Evolutionary conservation across 2,888 invertebrate genomes (phyloP).

Genomic region (Parascotia fuliginaria): DNA sequence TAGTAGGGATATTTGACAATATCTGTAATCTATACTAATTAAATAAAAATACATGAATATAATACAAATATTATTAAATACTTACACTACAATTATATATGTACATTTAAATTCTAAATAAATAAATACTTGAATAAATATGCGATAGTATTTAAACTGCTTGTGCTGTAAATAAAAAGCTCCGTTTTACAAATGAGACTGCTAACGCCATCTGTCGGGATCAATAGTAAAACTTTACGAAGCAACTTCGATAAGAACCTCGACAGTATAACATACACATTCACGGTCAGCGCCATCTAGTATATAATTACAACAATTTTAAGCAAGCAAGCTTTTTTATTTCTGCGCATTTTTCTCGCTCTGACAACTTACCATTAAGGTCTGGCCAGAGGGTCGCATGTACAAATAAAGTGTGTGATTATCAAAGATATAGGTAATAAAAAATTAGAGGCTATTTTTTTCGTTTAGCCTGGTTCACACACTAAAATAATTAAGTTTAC

Average conservation of each 20-base stretch:
- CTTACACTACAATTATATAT: too few species aligned
- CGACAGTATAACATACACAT: conserved; percentile 7
- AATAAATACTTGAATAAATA: background rate
- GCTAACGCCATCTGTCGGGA: conserved; percentile 46
- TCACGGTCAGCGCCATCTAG: conserved; percentile 67
- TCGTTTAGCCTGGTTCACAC: conserved; percentile 32
- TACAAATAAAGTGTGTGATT: conserved; percentile 75
- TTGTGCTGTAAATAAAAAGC: background rate
- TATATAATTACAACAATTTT: conserved; percentile 49
- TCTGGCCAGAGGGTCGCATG: conserved; percentile 81
- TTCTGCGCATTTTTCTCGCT: conserved; percentile 51
- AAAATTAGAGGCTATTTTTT: conserved; percentile 22
- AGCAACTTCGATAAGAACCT: conserved; percentile 46
- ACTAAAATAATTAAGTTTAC: conserved; percentile 5
- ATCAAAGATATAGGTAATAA: conserved; percentile 29
- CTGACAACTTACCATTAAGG: conserved; percentile 80
- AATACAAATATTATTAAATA: too few species aligned
- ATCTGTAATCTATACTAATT: too few species aligned
- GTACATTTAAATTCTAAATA: background rate
- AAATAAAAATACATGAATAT: too few species aligned
- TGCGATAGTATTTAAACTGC: background rate
- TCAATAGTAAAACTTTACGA: conserved; percentile 28
- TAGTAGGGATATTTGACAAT: too few species aligned
- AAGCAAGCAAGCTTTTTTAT: conserved; percentile 67
- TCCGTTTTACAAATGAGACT: conserved; percentile 18